These are phyloP conservation scores for Macrosiphum euphorbiae DNA, from an alignment of 2,888 invertebrate genomes.

Conservation along the genomic window DNA sequence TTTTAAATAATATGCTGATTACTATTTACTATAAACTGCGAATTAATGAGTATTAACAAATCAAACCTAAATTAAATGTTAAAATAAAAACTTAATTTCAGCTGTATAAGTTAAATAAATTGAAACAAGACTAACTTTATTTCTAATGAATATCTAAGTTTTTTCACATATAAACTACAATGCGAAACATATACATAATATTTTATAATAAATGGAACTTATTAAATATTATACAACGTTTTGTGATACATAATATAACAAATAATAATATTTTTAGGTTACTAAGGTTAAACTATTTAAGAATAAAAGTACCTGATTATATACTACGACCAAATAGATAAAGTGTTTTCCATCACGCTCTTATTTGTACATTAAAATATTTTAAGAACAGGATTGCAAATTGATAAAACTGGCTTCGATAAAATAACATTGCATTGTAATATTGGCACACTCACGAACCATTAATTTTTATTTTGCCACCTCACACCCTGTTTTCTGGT, in stretches of 20 bases:
- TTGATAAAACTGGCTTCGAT: not conserved
- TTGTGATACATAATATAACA: not conserved
- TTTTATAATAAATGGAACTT: not conserved
- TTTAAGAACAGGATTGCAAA: not conserved
- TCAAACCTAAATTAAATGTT: too few species aligned
- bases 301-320: not conserved
- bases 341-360: not conserved
- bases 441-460: not conserved
- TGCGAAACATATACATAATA: not conserved
- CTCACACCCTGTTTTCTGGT: too few species aligned
- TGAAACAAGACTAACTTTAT: too few species aligned
- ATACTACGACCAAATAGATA: not conserved
- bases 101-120: too few species aligned
- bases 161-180: too few species aligned
- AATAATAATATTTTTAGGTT: not conserved
- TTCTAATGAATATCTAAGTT: too few species aligned
- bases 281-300: not conserved
- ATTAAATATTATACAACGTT: not conserved
- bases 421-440: not conserved
- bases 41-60: not conserved
- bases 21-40: not conserved
- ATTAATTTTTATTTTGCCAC: too few species aligned
- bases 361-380: not conserved
- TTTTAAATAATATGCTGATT: not conserved
- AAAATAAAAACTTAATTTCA: too few species aligned